Percentiles rank a stretch among this genome's conserved stretches.
Evolutionary conservation across 2,113 vertebrate species (phyloP).

Genomic region (Calidris pygmaea): DNA sequence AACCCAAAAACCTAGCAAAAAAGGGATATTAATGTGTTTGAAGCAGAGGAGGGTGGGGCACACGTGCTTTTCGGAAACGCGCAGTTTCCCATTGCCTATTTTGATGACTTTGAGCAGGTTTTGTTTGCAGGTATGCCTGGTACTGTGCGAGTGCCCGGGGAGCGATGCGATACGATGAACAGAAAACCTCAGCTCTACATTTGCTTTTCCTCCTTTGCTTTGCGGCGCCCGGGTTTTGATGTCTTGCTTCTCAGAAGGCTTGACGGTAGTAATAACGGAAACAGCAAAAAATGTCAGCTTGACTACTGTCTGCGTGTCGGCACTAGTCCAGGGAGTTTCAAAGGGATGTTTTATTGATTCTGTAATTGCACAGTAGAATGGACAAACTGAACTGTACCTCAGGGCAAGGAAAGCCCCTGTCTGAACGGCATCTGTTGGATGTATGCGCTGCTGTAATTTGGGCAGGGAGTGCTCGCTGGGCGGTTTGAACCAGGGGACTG

Average conservation of each 20-base stretch:
- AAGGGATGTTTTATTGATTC: slow-evolving; percentile 87
- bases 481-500: slow-evolving; percentile 16
- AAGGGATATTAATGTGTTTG: background rate
- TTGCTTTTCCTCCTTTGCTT: slow-evolving; percentile 56
- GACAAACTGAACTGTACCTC: slow-evolving; percentile 80
- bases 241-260: slow-evolving; percentile 70
- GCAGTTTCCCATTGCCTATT: background rate
- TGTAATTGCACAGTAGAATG: slow-evolving; percentile 81
- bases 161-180: background rate
- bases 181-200: slow-evolving; percentile 26
- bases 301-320: slow-evolving; percentile 80
- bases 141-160: background rate
- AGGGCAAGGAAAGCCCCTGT: slow-evolving; percentile 83
- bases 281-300: slow-evolving; percentile 69
- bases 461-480: slow-evolving; percentile 42
- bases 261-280: slow-evolving; percentile 75
- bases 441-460: slow-evolving; percentile 56
- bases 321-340: slow-evolving; percentile 86
- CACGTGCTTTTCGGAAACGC: background rate
- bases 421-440: slow-evolving; percentile 79
- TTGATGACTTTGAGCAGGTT: background rate
- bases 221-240: slow-evolving; percentile 57
- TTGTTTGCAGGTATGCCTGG: background rate
- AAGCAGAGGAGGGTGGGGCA: background rate
- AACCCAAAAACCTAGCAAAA: background rate